Conservation (phyloP, 1,140 invertebrate species). For the Diorhabda sublineata region DNA sequence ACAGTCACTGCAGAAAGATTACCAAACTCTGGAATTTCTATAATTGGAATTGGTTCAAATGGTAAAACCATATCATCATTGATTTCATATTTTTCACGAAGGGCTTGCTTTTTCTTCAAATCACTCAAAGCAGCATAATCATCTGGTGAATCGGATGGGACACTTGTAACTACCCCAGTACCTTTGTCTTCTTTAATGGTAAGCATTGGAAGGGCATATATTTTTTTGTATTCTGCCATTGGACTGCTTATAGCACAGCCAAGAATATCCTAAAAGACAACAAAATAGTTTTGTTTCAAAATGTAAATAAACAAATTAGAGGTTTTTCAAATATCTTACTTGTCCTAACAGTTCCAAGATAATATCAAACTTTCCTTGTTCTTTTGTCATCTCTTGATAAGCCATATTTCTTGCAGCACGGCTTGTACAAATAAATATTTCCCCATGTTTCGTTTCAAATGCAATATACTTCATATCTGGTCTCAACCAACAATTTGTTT, state of each 20-base stretch:
- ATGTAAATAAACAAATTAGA: background rate
- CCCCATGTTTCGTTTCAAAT: constrained; percentile 65
- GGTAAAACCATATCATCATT: constrained; percentile 86
- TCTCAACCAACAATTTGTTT: constrained; percentile 98
- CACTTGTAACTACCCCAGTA: constrained; percentile 96
- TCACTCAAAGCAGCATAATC: constrained; percentile 95
- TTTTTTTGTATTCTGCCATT: constrained; percentile 71
- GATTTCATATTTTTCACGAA: constrained; percentile 91
- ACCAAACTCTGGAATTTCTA: constrained; percentile 88
- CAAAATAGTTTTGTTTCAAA: background rate
- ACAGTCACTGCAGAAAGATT: constrained; percentile 77
- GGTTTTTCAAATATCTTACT: constrained; percentile 42
- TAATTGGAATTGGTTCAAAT: constrained; percentile 75
- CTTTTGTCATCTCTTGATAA: constrained; percentile 86
- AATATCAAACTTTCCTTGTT: constrained; percentile 74
- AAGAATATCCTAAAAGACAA: constrained; percentile 52
- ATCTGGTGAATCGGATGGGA: constrained; percentile 98
- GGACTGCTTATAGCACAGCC: constrained; percentile 81
- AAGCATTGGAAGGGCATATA: constrained; percentile 96
- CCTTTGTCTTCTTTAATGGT: constrained; percentile 98
- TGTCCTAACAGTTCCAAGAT: constrained; percentile 69
- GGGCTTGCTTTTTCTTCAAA: constrained; percentile 88
- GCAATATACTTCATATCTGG: constrained; percentile 94
- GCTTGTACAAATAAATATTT: constrained; percentile 83
- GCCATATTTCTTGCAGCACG: constrained; percentile 92